Percentiles rank a stretch among this genome's conserved stretches.
These are phyloP conservation scores for Sphyrna mokarran DNA, from an alignment of 2,113 vertebrate species.

Conservation along the genomic window DNA sequence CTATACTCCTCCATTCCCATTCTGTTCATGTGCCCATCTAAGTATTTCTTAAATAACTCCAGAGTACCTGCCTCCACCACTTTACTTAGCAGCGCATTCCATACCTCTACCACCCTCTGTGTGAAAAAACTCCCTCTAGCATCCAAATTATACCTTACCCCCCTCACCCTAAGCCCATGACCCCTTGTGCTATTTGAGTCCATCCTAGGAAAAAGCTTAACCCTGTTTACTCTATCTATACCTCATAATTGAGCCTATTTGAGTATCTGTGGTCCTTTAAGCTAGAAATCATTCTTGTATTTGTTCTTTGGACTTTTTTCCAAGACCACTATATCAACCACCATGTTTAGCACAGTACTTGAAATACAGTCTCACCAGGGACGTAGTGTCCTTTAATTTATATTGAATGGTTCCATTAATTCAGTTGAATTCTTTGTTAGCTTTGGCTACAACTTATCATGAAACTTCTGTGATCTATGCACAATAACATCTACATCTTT, in stretches of 20 bases:
- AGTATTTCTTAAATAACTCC: no score
- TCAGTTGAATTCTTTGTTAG: background rate
- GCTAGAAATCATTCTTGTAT: background rate
- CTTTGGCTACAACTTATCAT: background rate
- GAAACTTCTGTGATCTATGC: background rate
- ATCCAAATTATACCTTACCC: no score
- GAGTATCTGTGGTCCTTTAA: background rate
- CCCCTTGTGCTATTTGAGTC: no score
- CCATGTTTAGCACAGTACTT: background rate
- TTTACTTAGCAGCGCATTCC: no score
- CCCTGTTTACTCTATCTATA: no score
- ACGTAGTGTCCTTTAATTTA: background rate
- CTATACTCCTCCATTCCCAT: no score
- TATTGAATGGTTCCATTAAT: background rate
- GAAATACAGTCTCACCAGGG: background rate
- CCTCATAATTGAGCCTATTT: background rate
- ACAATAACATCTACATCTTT: background rate
- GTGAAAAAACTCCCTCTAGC: no score
- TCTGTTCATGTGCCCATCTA: no score
- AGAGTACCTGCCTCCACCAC: no score
- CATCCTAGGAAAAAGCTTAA: no score
- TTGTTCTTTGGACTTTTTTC: background rate
- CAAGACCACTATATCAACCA: background rate
- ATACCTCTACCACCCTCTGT: no score
- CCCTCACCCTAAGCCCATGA: no score